phyloP scores from a whole-genome alignment of 2,888 invertebrate species.

The Masnerella sp. region DNA sequence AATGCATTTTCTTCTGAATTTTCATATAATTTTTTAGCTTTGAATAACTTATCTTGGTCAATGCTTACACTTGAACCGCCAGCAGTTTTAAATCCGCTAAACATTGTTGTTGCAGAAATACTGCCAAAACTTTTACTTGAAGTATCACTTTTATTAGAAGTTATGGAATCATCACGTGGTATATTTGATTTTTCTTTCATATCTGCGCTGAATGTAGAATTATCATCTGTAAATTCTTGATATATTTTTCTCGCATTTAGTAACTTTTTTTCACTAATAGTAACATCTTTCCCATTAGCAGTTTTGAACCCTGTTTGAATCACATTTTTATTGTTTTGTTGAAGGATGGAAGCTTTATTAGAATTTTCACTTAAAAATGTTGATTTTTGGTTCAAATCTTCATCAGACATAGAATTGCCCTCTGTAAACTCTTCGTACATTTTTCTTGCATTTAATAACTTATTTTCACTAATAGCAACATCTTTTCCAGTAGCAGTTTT shows the following conservation, averaged over 20 bases:
- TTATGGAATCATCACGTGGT: neutral
- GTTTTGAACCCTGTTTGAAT: neutral
- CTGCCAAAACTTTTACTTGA: too few relatives aligned
- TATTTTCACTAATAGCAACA: neutral
- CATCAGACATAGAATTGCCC: neutral
- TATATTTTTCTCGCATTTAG: neutral
- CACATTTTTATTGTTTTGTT: neutral
- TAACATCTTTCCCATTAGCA: neutral
- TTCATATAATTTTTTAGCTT: neutral
- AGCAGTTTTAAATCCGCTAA: neutral
- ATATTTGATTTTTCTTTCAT: neutral
- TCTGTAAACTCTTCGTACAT: conserved; percentile 7
- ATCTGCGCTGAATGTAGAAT: neutral
- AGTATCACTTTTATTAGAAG: too few relatives aligned
- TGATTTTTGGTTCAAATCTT: neutral
- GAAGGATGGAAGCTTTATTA: conserved; percentile 65
- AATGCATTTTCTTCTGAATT: too few relatives aligned
- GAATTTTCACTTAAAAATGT: neutral
- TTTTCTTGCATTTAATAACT: neutral
- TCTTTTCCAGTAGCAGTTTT: conserved; percentile 5
- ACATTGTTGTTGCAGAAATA: neutral
- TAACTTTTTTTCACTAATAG: neutral
- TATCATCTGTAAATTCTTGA: neutral
- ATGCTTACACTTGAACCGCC: neutral
- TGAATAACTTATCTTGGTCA: neutral